Conservation (phyloP, 2,113 vertebrate genomes). For the Lepus europaeus region DNA sequence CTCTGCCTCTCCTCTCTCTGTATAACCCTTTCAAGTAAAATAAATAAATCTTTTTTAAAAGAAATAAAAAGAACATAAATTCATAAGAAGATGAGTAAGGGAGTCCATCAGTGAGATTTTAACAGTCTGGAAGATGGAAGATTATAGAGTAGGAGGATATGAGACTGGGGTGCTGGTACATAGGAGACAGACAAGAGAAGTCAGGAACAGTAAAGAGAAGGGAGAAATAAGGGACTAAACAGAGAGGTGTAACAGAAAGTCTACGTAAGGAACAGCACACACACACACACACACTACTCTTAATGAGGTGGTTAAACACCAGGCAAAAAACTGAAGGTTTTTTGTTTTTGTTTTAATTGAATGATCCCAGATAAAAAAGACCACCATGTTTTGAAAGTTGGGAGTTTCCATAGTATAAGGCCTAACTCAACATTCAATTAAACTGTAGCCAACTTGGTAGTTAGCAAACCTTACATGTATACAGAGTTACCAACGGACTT, state of each 20-base stretch:
- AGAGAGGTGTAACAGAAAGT: not conserved
- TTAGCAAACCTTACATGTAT: not conserved
- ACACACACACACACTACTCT: not conserved
- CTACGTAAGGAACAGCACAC: not conserved
- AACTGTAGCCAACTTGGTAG: not conserved
- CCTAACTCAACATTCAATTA: conserved; percentile 17
- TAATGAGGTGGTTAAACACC: not conserved
- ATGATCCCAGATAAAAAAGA: conserved; percentile 7
- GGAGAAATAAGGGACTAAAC: not conserved
- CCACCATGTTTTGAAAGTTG: not conserved
- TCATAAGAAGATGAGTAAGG: not conserved
- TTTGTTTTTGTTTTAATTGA: not conserved
- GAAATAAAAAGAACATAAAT: not conserved
- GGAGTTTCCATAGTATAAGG: conserved; percentile 29
- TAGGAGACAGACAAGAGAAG: not conserved
- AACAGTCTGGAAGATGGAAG: not conserved
- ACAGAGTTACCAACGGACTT: not conserved
- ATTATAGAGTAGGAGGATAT: not conserved
- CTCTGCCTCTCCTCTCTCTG: too few species aligned
- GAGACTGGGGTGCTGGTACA: not conserved
- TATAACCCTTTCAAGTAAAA: too few species aligned
- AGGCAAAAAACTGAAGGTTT: not conserved
- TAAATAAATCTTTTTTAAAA: too few species aligned
- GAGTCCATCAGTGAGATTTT: not conserved
- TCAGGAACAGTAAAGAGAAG: not conserved